Percentiles rank a stretch among this genome's conserved stretches.
phyloP scores from a whole-genome alignment of 2,888 invertebrate genomes.

The Scaptomyza reducta region DNA sequence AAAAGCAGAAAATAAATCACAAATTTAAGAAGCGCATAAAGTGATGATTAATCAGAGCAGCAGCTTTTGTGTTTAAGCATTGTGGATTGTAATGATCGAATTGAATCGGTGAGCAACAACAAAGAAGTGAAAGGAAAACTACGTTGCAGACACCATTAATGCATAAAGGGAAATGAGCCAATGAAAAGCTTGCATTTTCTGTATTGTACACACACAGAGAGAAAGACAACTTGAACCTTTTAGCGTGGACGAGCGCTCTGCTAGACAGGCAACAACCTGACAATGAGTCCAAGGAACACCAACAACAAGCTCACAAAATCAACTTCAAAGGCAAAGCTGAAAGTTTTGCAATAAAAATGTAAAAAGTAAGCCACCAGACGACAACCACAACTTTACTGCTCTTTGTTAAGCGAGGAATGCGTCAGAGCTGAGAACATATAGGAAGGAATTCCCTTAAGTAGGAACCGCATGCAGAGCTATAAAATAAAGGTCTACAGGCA shows the following conservation, averaged over 20 bases:
- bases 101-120: slow-evolving; percentile 16
- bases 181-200: slow-evolving; percentile 48
- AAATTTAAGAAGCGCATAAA: slow-evolving; percentile 50
- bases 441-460: slow-evolving; percentile 37
- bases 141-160: slow-evolving; percentile 29
- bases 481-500: neutral
- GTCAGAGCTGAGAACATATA: slow-evolving; percentile 18
- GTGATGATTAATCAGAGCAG: slow-evolving; percentile 48
- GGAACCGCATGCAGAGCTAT: slow-evolving; percentile 9
- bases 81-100: slow-evolving; percentile 1
- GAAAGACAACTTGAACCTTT: slow-evolving; percentile 34
- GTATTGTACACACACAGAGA: slow-evolving; percentile 7
- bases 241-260: slow-evolving; percentile 20
- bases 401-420: slow-evolving; percentile 55
- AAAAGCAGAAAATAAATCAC: slow-evolving; percentile 56
- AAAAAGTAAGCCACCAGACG: slow-evolving; percentile 60
- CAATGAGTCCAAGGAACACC: slow-evolving; percentile 52
- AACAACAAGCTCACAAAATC: slow-evolving; percentile 33
- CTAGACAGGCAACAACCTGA: slow-evolving; percentile 78
- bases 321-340: slow-evolving; percentile 55
- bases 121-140: slow-evolving; percentile 46
- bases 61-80: slow-evolving; percentile 31
- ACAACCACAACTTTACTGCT: slow-evolving; percentile 19
- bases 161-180: slow-evolving; percentile 54
- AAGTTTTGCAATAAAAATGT: slow-evolving; percentile 41